A percentile compares a stretch with the other conserved stretches of the same genome.
These are phyloP conservation scores for Lepidostoma basale DNA, from an alignment of 1,140 invertebrate species.

Conservation along the genomic window DNA sequence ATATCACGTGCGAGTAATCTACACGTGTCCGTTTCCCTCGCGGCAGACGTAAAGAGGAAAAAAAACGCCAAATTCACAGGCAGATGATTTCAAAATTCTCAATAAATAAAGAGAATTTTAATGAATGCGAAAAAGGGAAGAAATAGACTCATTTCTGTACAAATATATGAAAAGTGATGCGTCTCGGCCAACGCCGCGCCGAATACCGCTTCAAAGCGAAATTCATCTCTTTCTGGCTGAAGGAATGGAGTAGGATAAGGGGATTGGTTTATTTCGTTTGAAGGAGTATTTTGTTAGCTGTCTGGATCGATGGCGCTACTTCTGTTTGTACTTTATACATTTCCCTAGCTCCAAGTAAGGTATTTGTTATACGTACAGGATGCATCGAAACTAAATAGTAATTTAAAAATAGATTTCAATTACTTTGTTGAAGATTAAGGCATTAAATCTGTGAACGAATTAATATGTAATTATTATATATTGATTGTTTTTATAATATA, in stretches of 20 bases:
- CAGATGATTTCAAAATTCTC: constrained; percentile 45
- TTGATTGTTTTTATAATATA: too few species aligned
- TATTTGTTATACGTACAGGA: too few species aligned
- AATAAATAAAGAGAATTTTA: constrained; percentile 48
- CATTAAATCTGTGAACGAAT: too few species aligned
- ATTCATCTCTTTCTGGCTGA: background rate
- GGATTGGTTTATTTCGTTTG: constrained; percentile 8
- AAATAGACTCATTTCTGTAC: constrained; percentile 17
- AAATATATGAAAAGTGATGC: background rate
- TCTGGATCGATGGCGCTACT: too few species aligned
- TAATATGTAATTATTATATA: too few species aligned
- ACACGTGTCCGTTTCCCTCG: constrained; percentile 4
- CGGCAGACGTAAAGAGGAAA: constrained; percentile 34
- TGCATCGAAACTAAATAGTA: too few species aligned
- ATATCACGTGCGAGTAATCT: background rate
- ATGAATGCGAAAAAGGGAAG: constrained; percentile 39
- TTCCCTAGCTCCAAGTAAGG: too few species aligned
- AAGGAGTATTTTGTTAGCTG: background rate
- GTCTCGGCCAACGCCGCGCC: background rate
- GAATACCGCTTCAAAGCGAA: background rate
- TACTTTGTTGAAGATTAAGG: too few species aligned
- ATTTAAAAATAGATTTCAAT: too few species aligned
- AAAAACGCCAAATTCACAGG: constrained; percentile 37
- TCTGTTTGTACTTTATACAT: too few species aligned
- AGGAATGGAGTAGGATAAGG: background rate